Percentiles rank a stretch among this genome's conserved stretches.
phyloP scores from a whole-genome alignment of 2,888 invertebrate genomes.

The Elegia similella region DNA sequence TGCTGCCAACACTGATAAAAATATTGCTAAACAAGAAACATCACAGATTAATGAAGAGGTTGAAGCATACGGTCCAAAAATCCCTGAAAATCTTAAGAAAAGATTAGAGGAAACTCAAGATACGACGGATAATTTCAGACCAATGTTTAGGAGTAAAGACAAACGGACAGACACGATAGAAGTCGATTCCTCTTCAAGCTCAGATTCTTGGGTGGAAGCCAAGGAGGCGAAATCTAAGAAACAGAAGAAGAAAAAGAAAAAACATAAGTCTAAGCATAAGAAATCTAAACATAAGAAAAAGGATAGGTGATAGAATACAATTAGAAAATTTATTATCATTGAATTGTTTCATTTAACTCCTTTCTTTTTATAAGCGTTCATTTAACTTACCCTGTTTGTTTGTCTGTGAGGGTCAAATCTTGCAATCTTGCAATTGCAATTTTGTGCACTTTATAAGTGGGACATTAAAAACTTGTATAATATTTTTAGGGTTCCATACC shows the following conservation, averaged over 20 bases:
- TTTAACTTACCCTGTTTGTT: too few species aligned
- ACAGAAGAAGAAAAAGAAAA: slow-evolving; percentile 74
- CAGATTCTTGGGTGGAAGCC: slow-evolving; percentile 78
- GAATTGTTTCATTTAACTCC: too few species aligned
- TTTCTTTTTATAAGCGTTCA: too few species aligned
- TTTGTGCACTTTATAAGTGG: too few species aligned
- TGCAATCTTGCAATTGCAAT: too few species aligned
- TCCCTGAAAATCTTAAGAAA: slow-evolving; percentile 72
- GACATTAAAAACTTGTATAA: too few species aligned
- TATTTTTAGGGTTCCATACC: too few species aligned
- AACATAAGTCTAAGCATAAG: slow-evolving; percentile 67
- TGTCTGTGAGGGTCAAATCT: too few species aligned
- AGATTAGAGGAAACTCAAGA: slow-evolving; percentile 37
- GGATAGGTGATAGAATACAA: slow-evolving; percentile 40
- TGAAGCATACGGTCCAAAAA: slow-evolving; percentile 81
- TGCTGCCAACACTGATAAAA: slow-evolving; percentile 17
- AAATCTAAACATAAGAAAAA: slow-evolving; percentile 70
- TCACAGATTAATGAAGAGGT: slow-evolving; percentile 30
- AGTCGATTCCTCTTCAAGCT: slow-evolving; percentile 56
- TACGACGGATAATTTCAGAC: slow-evolving; percentile 34
- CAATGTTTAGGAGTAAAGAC: slow-evolving; percentile 39
- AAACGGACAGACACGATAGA: slow-evolving; percentile 35
- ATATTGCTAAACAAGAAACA: slow-evolving; percentile 21
- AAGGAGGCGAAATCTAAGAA: slow-evolving; percentile 63
- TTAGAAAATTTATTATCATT: neutral